phyloP scores from a whole-genome alignment of 2,113 vertebrate species.

The Rissa tridactyla region DNA sequence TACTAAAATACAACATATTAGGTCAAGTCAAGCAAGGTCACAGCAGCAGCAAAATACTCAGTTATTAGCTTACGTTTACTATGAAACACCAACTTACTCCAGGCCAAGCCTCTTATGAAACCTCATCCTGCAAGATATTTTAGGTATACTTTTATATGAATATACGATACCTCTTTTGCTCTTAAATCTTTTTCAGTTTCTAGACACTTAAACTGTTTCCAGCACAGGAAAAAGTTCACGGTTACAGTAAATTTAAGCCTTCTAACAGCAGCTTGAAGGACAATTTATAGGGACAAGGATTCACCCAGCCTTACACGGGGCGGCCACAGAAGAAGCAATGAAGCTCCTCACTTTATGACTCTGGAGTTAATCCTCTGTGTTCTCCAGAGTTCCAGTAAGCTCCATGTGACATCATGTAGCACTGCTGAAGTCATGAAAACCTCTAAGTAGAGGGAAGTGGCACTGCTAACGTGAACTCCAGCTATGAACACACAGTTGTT shows the following conservation, averaged over 20 bases:
- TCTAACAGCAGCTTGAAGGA: not conserved
- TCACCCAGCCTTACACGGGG: not conserved
- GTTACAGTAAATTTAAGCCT: not conserved
- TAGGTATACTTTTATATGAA: not conserved
- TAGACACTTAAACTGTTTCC: not conserved
- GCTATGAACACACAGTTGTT: not conserved
- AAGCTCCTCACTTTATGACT: not conserved
- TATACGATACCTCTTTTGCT: not conserved
- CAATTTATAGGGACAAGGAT: not conserved
- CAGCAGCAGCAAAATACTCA: not conserved
- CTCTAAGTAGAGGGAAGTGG: not conserved
- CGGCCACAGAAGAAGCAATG: not conserved
- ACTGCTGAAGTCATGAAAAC: not conserved
- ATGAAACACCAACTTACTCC: not conserved
- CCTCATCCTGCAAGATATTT: not conserved
- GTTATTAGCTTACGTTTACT: not conserved
- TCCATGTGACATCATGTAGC: not conserved
- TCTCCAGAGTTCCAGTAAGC: not conserved
- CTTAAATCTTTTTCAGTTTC: not conserved
- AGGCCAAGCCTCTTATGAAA: not conserved
- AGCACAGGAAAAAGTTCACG: not conserved
- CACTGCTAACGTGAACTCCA: not conserved
- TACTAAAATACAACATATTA: not conserved
- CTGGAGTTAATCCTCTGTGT: not conserved
- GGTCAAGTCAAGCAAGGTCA: conserved; percentile 3